Conservation (phyloP, 2,888 invertebrate species). For the Gymnoscelis rufifasciata region DNA sequence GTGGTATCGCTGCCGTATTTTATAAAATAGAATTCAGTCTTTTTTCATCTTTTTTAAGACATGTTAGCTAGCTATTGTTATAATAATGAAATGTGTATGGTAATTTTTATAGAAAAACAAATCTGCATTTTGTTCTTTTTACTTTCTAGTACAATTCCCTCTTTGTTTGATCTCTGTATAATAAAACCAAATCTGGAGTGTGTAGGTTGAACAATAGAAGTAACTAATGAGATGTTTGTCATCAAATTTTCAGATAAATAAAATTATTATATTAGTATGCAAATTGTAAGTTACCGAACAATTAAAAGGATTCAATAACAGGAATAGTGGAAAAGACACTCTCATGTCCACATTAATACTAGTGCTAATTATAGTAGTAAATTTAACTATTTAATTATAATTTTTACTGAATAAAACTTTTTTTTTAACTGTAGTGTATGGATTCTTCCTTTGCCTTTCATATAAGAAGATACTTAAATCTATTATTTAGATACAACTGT, state of each 20-base stretch:
- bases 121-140: slow-evolving; percentile 67
- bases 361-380: slow-evolving; percentile 64
- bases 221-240: slow-evolving; percentile 40
- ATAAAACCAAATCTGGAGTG: slow-evolving; percentile 64
- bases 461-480: neutral
- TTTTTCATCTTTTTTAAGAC: slow-evolving; percentile 78
- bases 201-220: slow-evolving; percentile 22
- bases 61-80: slow-evolving; percentile 75
- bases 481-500: neutral
- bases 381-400: slow-evolving; percentile 53
- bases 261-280: slow-evolving; percentile 31
- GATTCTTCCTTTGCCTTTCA: slow-evolving; percentile 47
- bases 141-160: slow-evolving; percentile 44
- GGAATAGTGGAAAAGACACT: slow-evolving; percentile 41
- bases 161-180: slow-evolving; percentile 67
- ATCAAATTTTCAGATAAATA: slow-evolving; percentile 25
- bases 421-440: slow-evolving; percentile 58
- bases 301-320: slow-evolving; percentile 29
- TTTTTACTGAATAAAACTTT: slow-evolving; percentile 62
- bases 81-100: slow-evolving; percentile 73
- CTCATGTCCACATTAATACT: slow-evolving; percentile 45
- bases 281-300: slow-evolving; percentile 56
- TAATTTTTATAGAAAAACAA: slow-evolving; percentile 72
- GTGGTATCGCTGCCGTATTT: slow-evolving; percentile 76
- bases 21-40: slow-evolving; percentile 75